Evolutionary conservation across 1,140 invertebrate genomes (phyloP), one percentile per base, ranked within the genome.

Genomic region (Ylistrum balloti): DNA sequence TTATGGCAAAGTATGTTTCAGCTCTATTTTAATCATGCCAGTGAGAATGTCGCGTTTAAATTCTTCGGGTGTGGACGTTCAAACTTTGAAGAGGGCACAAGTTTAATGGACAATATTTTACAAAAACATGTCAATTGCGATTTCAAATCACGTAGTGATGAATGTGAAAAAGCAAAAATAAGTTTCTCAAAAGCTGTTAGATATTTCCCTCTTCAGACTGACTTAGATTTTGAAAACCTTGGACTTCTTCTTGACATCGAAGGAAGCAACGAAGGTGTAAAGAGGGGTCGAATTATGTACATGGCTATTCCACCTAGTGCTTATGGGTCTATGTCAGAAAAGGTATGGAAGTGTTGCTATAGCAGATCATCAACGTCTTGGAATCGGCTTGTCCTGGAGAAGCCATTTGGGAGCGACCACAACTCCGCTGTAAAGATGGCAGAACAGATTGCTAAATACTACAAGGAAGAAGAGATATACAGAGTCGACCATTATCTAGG

Each of bases 401-500:
- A 96, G 88, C 96, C 96, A 22, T 96, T 96, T 91, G 96, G 96
- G 28, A 90, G 91, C 41, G 94, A 96, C 85, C 88, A 93, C 28
- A 56, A 91, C 5, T 94, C 92, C 87, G 94, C 95, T 17, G 33
- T 92, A 45, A 86, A 89, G 1, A 91, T 96, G 92, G 94, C 93
- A 7, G 88, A 91, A 15, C 91, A 91, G 28, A 90, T 96, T 33
- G 89, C 90, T 11, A 56, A 93, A 33, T 91, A 91, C 87, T 95
- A 95, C 87, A 56, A 41, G 11, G 96, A 96, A 88, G 92, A 95
- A 17, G 94, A 96, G 90, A 93, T 96, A 11, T 96, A 94, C 90
- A 93, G 95, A 86, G 94, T 96, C 45, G 96, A 96, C 91, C 96
- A 96, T 90, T 96, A 96, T 89, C 91, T 96, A 13, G 95, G 95